Base-by-base conservation (phyloP, 2,113 vertebrate genomes). In the Sclerurus mexicanus region DNA sequence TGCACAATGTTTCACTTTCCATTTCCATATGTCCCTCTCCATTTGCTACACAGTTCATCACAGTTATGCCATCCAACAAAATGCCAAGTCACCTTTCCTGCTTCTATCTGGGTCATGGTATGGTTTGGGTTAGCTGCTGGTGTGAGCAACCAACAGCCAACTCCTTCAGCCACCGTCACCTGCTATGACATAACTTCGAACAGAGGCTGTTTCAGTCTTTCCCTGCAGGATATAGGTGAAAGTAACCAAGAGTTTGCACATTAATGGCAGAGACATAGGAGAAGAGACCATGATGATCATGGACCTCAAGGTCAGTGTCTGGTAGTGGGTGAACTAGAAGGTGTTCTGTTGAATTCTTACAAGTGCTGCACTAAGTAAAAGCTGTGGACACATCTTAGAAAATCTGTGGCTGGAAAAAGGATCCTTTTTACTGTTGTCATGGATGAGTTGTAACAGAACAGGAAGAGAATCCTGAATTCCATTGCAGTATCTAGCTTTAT, bases 151-250 rank as follows among this genome's bases (percentile, higher is more conserved):
- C 60, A 91, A 47, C 22, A 58, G 25, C 17, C 58, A 90, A 0
- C 21, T 95, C 75, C 82, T 75, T 90, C 78, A 85, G 56, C 46
- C 83, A 83, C 67, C 83, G 52, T 33, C 49, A 72, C 6, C 44
- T 83, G 24, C 30, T 11, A 9, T 73, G 91, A 75, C 53, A 56
- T 19, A 72, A 67, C 39, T 76, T 84, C 1, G 3, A 55, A 37
- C 18, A 77, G 30, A 64, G 7, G 7, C 19, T 25, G 21, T 59
- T 28, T 52, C 47, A 68, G 59, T 23, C 15, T 42, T 83, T 49
- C 56, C 71, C 67, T 68, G 62, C 21, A 64, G 67, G 49, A 68
- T 9, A 42, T 9, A 35, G 39, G 67, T 76, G 79, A 68, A 90
- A 90, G 58, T 35, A 47, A 88, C 31, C 12, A 33, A 79, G 71